These are phyloP conservation scores for Omphaloscelis lunosa DNA, from an alignment of 2,888 invertebrate species.

Conservation along the genomic window DNA sequence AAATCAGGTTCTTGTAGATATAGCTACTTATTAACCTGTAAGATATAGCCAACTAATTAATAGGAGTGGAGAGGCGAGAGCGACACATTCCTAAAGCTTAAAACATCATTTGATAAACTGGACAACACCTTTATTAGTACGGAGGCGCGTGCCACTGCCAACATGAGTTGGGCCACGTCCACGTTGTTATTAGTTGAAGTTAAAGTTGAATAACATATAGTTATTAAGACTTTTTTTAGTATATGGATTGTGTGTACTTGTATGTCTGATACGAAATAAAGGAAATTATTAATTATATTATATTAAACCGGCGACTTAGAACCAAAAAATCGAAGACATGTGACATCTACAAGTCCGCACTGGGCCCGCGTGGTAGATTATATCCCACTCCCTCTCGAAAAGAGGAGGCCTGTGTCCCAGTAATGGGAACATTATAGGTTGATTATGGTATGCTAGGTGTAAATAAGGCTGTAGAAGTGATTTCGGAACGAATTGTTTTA, in stretches of 20 bases:
- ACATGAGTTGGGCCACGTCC: not conserved
- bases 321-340: too few relatives aligned
- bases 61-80: not conserved
- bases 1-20: constrained; percentile 19
- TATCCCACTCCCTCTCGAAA: too few relatives aligned
- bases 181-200: not conserved
- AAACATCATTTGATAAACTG: too few relatives aligned
- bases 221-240: not conserved
- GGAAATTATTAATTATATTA: too few relatives aligned
- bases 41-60: not conserved
- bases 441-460: not conserved
- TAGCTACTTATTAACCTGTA: not conserved
- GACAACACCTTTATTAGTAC: not conserved
- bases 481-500: not conserved
- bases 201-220: not conserved
- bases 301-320: too few relatives aligned
- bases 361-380: too few relatives aligned
- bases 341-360: too few relatives aligned
- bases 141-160: not conserved
- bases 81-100: not conserved
- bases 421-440: too few relatives aligned
- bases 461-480: not conserved
- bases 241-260: not conserved
- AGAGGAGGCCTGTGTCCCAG: too few relatives aligned
- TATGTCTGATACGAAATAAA: too few relatives aligned